phyloP scores from a whole-genome alignment of 2,113 vertebrate genomes.

The Entomyzon cyanotis region DNA sequence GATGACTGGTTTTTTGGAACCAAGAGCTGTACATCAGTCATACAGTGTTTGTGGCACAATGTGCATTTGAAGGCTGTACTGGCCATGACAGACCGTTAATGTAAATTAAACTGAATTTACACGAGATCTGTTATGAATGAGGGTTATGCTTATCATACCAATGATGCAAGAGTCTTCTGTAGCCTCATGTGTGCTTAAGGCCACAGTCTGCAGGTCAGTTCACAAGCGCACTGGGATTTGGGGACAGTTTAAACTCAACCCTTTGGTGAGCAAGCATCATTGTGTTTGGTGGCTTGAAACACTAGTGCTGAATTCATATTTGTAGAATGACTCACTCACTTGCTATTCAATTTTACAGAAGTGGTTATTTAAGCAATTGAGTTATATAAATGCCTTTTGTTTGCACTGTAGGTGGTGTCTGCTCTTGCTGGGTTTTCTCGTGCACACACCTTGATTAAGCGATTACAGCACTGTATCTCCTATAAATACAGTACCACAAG shows the following conservation, averaged over 20 bases:
- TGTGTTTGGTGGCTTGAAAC: not conserved
- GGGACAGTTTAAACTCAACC: not conserved
- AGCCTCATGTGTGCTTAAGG: not conserved
- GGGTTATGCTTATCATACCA: not conserved
- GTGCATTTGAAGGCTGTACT: not conserved
- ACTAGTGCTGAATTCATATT: not conserved
- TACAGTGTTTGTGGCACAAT: not conserved
- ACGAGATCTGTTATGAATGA: not conserved
- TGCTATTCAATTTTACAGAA: not conserved
- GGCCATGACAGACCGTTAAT: not conserved
- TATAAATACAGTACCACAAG: not conserved
- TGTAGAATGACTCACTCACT: not conserved
- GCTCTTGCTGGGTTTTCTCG: not conserved
- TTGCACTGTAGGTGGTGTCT: conserved; percentile 5
- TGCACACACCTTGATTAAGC: not conserved
- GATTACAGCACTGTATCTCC: not conserved
- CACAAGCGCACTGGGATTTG: not conserved
- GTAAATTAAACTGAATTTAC: not conserved
- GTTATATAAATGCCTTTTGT: not conserved
- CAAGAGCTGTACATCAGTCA: not conserved
- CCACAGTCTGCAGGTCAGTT: not conserved
- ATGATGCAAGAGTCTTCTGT: not conserved
- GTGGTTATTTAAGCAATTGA: not conserved
- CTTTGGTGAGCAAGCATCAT: not conserved
- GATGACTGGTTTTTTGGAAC: not conserved